Percentiles rank a stretch among this genome's conserved stretches.
These are phyloP conservation scores for Stegodyphus dumicola DNA, from an alignment of 1,140 invertebrate species.

Conservation along the genomic window DNA sequence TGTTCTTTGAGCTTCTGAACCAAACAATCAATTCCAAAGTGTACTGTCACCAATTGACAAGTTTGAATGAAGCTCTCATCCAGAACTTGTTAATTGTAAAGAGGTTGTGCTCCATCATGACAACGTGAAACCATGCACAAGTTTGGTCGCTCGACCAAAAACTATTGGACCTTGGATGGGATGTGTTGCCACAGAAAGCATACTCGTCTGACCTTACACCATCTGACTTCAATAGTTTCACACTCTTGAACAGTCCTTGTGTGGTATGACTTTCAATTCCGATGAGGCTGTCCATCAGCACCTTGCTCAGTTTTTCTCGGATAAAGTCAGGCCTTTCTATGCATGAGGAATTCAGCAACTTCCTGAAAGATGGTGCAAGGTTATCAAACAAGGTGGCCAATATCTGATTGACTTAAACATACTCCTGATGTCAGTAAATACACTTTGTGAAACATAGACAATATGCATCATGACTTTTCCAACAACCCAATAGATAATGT, in stretches of 20 bases:
- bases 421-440: too few species aligned
- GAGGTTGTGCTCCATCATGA: conserved; percentile 60
- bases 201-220: conserved; percentile 69
- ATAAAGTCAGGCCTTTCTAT: not conserved
- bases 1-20: conserved; percentile 13
- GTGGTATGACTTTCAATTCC: conserved; percentile 8
- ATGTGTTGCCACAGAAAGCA: conserved; percentile 69
- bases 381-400: too few species aligned
- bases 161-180: conserved; percentile 68
- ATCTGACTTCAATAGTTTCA: conserved; percentile 69
- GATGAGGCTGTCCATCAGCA: not conserved
- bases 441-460: too few species aligned
- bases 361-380: too few species aligned
- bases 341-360: conserved; percentile 4
- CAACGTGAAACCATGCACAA: conserved; percentile 62
- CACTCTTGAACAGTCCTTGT: conserved; percentile 5
- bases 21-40: conserved; percentile 24
- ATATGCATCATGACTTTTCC: too few species aligned
- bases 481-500: too few species aligned
- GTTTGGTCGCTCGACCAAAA: conserved; percentile 22
- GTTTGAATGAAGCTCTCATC: conserved; percentile 3
- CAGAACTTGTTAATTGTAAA: conserved; percentile 1
- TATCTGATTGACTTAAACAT: too few species aligned
- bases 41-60: conserved; percentile 24
- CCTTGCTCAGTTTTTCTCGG: not conserved